Percentiles rank a stretch among this genome's conserved stretches.
These are phyloP conservation scores for Steatornis caripensis DNA, from an alignment of 2,113 vertebrate species.

Conservation along the genomic window DNA sequence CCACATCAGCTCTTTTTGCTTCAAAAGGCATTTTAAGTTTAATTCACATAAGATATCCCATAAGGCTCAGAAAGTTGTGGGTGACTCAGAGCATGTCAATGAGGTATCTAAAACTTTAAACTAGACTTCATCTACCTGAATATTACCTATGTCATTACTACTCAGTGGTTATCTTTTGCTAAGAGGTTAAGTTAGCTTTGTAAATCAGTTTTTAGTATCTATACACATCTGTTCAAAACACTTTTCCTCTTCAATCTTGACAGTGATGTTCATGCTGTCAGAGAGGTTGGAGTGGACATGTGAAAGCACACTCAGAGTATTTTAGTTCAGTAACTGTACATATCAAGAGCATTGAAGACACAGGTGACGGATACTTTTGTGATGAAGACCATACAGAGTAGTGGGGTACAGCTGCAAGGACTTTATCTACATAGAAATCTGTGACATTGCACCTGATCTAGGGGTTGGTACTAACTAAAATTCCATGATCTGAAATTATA, in stretches of 20 bases:
- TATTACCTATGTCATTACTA: neutral
- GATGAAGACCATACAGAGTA: neutral
- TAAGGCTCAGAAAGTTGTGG: neutral
- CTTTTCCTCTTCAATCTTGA: neutral
- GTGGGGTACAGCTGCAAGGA: neutral
- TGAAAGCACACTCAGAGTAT: neutral
- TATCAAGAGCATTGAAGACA: neutral
- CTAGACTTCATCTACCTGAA: neutral
- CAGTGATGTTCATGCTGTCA: neutral
- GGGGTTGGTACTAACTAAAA: neutral
- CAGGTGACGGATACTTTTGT: neutral
- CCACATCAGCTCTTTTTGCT: neutral
- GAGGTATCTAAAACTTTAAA: neutral
- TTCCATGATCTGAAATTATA: neutral
- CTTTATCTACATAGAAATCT: neutral
- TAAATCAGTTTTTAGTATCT: neutral
- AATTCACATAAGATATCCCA: neutral
- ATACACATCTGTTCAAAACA: neutral
- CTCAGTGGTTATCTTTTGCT: neutral
- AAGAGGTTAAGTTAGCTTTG: neutral
- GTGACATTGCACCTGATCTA: neutral
- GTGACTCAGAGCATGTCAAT: neutral
- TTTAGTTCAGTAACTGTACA: neutral
- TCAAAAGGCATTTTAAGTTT: neutral
- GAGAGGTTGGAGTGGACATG: neutral